Evolutionary conservation across 1,140 invertebrate genomes (phyloP).

Genomic region (Glossosoma conforme): DNA sequence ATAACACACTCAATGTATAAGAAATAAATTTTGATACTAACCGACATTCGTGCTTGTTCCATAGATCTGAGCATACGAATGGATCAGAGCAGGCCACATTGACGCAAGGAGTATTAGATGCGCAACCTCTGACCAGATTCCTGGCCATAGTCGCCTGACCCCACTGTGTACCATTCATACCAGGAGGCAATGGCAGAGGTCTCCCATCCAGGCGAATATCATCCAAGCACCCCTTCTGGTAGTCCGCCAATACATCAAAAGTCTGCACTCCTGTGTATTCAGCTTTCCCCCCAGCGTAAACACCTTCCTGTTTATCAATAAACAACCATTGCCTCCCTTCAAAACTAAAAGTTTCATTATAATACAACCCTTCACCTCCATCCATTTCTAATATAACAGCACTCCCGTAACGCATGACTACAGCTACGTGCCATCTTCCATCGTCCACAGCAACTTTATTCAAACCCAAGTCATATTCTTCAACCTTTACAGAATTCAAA

Average conservation of each 20-base stretch:
- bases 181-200: constrained; percentile 83
- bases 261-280: constrained; percentile 88
- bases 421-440: constrained; percentile 94
- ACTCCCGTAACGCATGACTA: constrained; percentile 83
- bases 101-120: constrained; percentile 88
- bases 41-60: constrained; percentile 97
- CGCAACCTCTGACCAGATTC: constrained; percentile 85
- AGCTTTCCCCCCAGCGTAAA: constrained; percentile 91
- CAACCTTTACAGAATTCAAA: constrained; percentile 83
- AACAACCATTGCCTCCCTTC: constrained; percentile 86
- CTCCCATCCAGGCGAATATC: constrained; percentile 80
- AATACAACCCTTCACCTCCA: constrained; percentile 89
- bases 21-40: constrained; percentile 43
- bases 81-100: constrained; percentile 86
- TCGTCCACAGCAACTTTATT: constrained; percentile 87
- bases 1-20: too few species aligned
- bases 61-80: constrained; percentile 94
- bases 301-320: constrained; percentile 90
- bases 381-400: constrained; percentile 89
- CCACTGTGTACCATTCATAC: constrained; percentile 92
- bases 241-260: constrained; percentile 90
- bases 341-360: constrained; percentile 90
- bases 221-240: constrained; percentile 70
- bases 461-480: constrained; percentile 86
- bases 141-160: constrained; percentile 89